A percentile compares a stretch with the other conserved stretches of the same genome.
phyloP scores from a whole-genome alignment of 1,140 invertebrate genomes.

The Trissolcus basalis region DNA sequence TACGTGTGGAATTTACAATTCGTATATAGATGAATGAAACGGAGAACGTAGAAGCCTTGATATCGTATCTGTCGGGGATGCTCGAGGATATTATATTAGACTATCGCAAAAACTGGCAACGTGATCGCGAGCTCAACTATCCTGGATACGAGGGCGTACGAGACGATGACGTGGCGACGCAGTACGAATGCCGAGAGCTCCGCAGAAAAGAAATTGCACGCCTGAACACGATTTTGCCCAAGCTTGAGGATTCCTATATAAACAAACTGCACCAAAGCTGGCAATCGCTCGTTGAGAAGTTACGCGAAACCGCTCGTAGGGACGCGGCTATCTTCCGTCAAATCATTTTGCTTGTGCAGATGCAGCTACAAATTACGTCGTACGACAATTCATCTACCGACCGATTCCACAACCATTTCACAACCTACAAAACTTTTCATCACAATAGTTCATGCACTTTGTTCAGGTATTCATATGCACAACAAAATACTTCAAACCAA shows the following conservation, averaged over 20 bases:
- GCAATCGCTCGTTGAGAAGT: constrained; percentile 37
- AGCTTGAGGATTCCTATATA: constrained; percentile 58
- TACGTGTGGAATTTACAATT: constrained; percentile 33
- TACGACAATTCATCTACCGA: constrained; percentile 5
- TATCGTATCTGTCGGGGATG: constrained; percentile 50
- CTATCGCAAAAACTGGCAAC: constrained; percentile 58
- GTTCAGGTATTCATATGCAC: too few species aligned
- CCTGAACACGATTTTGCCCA: constrained; percentile 58
- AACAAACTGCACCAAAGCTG: constrained; percentile 52
- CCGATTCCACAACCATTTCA: background rate
- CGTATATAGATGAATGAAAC: constrained; percentile 46
- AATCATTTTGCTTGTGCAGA: constrained; percentile 44
- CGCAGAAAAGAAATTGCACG: constrained; percentile 55
- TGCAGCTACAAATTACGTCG: constrained; percentile 39
- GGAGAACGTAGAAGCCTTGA: constrained; percentile 48
- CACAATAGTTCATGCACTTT: background rate
- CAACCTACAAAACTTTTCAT: background rate
- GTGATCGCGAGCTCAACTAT: constrained; percentile 57
- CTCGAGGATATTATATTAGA: constrained; percentile 59
- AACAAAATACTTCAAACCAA: too few species aligned
- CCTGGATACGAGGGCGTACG: constrained; percentile 54
- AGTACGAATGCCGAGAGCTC: constrained; percentile 53
- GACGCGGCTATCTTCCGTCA: constrained; percentile 37
- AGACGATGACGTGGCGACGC: constrained; percentile 39
- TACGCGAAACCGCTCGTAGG: constrained; percentile 36